Base-by-base conservation (phyloP, 53 echinoderm and acorn worm genomes). In the Antedon mediterranea region DNA sequence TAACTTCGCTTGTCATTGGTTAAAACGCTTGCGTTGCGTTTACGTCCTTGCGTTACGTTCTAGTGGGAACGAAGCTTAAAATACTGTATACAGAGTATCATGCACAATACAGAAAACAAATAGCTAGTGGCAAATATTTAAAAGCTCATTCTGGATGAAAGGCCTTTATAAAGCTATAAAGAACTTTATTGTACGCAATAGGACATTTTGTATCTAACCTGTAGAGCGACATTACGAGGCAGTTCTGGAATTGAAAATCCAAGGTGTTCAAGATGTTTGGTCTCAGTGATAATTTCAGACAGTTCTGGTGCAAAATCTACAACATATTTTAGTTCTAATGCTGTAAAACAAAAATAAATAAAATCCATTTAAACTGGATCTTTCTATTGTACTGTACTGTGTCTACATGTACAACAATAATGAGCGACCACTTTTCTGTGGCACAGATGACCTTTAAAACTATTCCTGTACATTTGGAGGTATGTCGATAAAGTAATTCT, bases 291-390 rank as follows among this genome's bases (percentile, higher is more conserved):
- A 71, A 98, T 98, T 78, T 98, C 92, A 30, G 92, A 90, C 4
- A 98, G 84, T 74, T 98, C 98, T 27, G 98, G 41, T 9, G 98
- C 98, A 90, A 98, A 98, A 86, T 98, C 92, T 18, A 98, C 98
- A 0, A 92, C 86, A 72, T 92, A 98, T 73, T 90, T 90, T 76
- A 86, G 84, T 31, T 92, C 89, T 28, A 41, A 32, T 77, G 74
- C 42, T 30, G 71, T 18, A 79, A 29, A 79, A 72, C 28, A 37
- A 37, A 37, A n/a, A n/a, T n/a, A n/a, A n/a, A n/a, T n/a, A n/a
- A n/a, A n/a, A n/a, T n/a, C n/a, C n/a, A n/a, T n/a, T n/a, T n/a
- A n/a, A n/a, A n/a, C n/a, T n/a, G n/a, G n/a, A n/a, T n/a, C n/a
- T n/a, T n/a, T n/a, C n/a, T n/a, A n/a, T n/a, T n/a, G n/a, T n/a